phyloP scores from a whole-genome alignment of 2,113 vertebrate species.

The Amazona vittata region DNA sequence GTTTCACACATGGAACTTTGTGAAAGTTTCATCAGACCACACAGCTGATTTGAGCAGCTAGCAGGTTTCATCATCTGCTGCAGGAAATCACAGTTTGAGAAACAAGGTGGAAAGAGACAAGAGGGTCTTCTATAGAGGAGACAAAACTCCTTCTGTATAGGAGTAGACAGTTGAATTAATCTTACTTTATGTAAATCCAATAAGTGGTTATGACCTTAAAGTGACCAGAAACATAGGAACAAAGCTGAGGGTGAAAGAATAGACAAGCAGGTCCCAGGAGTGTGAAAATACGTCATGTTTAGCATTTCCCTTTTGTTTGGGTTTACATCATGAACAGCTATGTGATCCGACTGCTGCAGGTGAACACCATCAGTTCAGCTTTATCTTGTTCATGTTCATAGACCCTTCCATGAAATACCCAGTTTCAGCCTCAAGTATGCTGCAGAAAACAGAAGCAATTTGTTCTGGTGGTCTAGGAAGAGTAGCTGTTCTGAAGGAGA shows the following conservation, averaged over 20 bases:
- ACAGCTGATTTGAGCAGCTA: background rate
- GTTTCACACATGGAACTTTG: background rate
- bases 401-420: background rate
- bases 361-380: background rate
- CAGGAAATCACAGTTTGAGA: background rate
- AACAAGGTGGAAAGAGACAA: background rate
- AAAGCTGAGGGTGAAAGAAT: background rate
- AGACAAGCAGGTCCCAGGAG: background rate
- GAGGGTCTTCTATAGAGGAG: background rate
- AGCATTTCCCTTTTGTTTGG: background rate
- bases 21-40: background rate
- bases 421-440: background rate
- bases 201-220: background rate
- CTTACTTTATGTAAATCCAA: background rate
- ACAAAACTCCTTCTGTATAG: background rate
- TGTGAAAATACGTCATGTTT: rapidly evolving
- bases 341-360: background rate
- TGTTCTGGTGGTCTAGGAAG: background rate
- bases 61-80: background rate
- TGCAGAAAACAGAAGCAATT: background rate
- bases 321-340: background rate
- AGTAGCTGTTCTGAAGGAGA: background rate
- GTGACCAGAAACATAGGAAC: background rate
- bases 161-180: background rate
- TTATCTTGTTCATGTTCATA: background rate